Evolutionary conservation across 2,888 invertebrate species (phyloP).

Genomic region (Drosophila colorata): DNA sequence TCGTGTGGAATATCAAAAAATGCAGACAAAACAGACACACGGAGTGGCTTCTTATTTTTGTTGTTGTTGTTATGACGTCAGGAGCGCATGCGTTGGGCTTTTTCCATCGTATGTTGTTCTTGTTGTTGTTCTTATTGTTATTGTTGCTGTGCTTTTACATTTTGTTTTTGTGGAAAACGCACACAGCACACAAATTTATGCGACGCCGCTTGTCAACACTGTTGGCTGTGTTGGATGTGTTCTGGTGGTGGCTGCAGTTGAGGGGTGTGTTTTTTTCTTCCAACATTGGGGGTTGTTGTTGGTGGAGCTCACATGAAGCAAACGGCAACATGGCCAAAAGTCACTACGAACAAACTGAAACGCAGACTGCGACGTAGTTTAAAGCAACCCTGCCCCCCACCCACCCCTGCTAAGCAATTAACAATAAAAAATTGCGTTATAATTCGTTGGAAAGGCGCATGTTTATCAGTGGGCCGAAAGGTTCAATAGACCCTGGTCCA

Average conservation of each 20-base stretch:
- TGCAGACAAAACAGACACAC: conserved; percentile 62
- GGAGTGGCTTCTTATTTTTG: conserved; percentile 36
- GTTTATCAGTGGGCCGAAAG: conserved; percentile 59
- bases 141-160: conserved; percentile 62
- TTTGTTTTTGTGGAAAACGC: conserved; percentile 58
- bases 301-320: conserved; percentile 31
- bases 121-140: conserved; percentile 38
- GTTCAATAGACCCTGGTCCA: conserved; percentile 64
- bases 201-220: conserved; percentile 54
- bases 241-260: conserved; percentile 48
- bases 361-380: conserved; percentile 50
- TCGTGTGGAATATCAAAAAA: conserved; percentile 71
- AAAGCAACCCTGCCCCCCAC: conserved; percentile 8
- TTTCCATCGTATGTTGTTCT: conserved; percentile 43
- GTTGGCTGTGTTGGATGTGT: conserved; percentile 39
- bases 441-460: conserved; percentile 44
- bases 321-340: conserved; percentile 31
- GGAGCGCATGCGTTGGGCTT: conserved; percentile 66
- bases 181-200: conserved; percentile 57
- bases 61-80: conserved; percentile 56
- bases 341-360: conserved; percentile 30
- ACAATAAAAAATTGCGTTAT: conserved; percentile 71
- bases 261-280: conserved; percentile 60
- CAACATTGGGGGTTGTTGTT: conserved; percentile 63
- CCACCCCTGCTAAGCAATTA: conserved; percentile 38